phyloP scores from a whole-genome alignment of 2,797 vertebrate genomes.

The Anguilla megastoma region DNA sequence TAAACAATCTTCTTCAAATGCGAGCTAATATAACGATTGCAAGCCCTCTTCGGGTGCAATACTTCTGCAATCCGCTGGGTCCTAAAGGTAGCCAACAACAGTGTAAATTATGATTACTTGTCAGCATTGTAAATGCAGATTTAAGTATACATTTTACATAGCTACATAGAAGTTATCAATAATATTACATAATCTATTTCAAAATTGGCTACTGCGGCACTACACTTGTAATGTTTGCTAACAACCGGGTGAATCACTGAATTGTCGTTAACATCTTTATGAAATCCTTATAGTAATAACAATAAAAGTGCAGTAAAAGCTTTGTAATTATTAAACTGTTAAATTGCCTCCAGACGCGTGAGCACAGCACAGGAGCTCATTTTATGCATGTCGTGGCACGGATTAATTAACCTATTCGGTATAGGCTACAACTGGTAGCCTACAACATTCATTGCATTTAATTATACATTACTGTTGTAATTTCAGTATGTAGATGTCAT shows the following conservation, averaged over 20 bases:
- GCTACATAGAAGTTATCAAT: background rate
- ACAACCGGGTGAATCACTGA: background rate
- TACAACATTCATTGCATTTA: background rate
- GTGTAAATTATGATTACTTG: conserved; percentile 31
- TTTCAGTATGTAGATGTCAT: background rate
- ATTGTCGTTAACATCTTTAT: background rate
- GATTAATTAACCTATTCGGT: background rate
- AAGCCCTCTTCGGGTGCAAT: conserved; percentile 66
- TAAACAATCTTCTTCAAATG: conserved; percentile 75
- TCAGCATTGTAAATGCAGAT: background rate
- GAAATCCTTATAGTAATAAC: background rate
- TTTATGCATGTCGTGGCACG: background rate
- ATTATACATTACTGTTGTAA: background rate
- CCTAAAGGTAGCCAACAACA: conserved; percentile 70
- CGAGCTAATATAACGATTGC: conserved; percentile 72
- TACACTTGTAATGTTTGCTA: background rate
- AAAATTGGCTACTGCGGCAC: background rate
- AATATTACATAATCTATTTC: background rate
- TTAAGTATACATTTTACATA: background rate
- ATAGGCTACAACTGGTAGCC: background rate
- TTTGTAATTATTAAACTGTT: background rate
- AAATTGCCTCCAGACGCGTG: background rate
- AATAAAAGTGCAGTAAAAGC: background rate
- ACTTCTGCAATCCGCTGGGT: conserved; percentile 79
- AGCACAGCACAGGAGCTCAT: background rate